Conservation (phyloP, 2,113 vertebrate genomes). For the Vidua chalybeata region DNA sequence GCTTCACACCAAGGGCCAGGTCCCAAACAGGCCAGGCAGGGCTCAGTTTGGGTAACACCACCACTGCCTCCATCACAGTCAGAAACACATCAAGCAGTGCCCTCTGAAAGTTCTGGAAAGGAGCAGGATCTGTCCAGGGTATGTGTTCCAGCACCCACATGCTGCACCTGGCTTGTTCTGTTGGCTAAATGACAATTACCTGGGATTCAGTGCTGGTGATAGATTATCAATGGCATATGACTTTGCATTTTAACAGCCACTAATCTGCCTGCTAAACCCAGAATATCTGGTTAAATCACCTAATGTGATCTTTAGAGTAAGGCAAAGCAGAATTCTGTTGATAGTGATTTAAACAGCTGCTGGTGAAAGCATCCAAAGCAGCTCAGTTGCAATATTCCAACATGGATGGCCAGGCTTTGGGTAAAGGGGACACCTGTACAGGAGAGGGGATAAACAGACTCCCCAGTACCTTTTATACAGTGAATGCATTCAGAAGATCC, state of each 20-base stretch:
- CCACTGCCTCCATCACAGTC: neutral
- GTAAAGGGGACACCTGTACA: neutral
- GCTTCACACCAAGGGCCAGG: neutral
- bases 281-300: neutral
- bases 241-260: neutral
- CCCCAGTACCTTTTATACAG: neutral
- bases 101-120: neutral
- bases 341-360: neutral
- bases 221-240: neutral
- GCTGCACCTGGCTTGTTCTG: neutral
- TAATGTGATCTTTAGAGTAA: neutral
- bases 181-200: neutral
- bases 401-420: neutral
- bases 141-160: neutral
- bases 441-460: neutral
- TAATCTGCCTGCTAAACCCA: neutral
- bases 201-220: neutral
- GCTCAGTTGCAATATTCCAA: neutral
- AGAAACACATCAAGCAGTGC: neutral
- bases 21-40: accelerated
- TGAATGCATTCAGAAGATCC: neutral
- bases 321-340: neutral
- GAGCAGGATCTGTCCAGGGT: neutral
- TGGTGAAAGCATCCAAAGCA: neutral
- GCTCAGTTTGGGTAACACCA: neutral